These are phyloP conservation scores for Poecile atricapillus DNA, from an alignment of 2,113 vertebrate genomes.

Conservation along the genomic window DNA sequence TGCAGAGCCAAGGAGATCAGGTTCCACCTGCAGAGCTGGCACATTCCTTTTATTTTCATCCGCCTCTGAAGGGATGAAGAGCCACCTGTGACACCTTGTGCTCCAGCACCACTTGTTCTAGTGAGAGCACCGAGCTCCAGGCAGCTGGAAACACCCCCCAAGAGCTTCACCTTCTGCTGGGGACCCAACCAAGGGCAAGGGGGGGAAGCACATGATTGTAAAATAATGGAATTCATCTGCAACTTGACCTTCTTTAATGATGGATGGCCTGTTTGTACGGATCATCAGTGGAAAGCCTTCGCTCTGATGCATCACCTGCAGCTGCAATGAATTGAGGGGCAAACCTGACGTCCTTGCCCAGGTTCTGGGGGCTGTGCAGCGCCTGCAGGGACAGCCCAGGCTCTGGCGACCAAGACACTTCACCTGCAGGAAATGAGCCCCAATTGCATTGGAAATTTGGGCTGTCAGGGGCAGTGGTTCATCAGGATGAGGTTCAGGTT, in stretches of 20 bases:
- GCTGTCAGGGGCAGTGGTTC: background rate
- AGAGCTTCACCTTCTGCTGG: background rate
- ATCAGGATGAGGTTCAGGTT: background rate
- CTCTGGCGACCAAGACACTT: background rate
- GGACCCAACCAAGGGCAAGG: background rate
- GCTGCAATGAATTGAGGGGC: background rate
- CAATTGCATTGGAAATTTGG: background rate
- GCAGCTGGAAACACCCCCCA: background rate
- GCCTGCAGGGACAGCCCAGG: background rate
- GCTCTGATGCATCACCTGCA: conserved; percentile 6
- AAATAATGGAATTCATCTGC: conserved; percentile 54
- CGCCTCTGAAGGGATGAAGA: background rate
- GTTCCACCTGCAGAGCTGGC: background rate
- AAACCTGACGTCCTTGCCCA: background rate
- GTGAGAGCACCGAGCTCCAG: background rate
- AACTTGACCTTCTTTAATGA: conserved; percentile 59
- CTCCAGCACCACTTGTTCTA: background rate
- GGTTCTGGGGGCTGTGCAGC: background rate
- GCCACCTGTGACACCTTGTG: rapidly evolving
- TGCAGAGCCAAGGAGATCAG: background rate
- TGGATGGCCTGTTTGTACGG: background rate
- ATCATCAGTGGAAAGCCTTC: background rate
- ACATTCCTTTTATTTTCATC: background rate
- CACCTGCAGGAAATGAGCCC: background rate
- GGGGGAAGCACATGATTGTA: background rate